phyloP scores from a whole-genome alignment of 2,888 invertebrate genomes.

The Vanessa cardui region DNA sequence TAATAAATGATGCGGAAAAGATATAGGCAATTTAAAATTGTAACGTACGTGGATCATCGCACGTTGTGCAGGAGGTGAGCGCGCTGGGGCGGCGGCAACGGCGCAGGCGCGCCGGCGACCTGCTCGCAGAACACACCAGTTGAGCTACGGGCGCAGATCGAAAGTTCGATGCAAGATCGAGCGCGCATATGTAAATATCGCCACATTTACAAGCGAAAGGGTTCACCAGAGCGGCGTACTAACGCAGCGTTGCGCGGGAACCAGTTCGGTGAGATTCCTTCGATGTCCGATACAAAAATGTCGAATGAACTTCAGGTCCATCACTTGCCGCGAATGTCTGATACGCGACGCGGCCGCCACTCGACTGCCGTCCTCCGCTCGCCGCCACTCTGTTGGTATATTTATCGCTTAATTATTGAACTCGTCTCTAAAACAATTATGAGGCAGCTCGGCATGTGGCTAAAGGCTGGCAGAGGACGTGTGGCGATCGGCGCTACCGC shows the following conservation, averaged over 20 bases:
- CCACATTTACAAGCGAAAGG: conserved; percentile 83
- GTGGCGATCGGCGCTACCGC: conserved; percentile 69
- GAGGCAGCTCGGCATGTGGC: conserved; percentile 67
- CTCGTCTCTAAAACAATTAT: conserved; percentile 80
- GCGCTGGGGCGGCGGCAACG: conserved; percentile 66
- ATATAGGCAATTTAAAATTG: conserved; percentile 12
- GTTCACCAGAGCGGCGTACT: conserved; percentile 83
- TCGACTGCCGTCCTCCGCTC: conserved; percentile 80
- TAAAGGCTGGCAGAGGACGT: conserved; percentile 50
- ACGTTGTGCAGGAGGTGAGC: conserved; percentile 67
- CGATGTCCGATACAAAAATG: conserved; percentile 84
- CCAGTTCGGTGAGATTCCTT: conserved; percentile 86
- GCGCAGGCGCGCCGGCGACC: conserved; percentile 51
- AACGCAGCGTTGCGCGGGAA: conserved; percentile 82
- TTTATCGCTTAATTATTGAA: conserved; percentile 82
- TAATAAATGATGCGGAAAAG: conserved; percentile 7
- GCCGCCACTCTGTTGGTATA: conserved; percentile 72
- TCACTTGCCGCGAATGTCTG: conserved; percentile 74
- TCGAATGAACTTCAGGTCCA: conserved; percentile 76
- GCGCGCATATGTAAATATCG: conserved; percentile 83
- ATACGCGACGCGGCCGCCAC: conserved; percentile 75
- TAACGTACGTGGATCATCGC: conserved; percentile 79
- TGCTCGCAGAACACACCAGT: conserved; percentile 64
- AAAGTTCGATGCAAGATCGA: conserved; percentile 80
- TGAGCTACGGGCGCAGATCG: conserved; percentile 76